Percentiles rank a stretch among this genome's conserved stretches.
Conservation (phyloP, 2,797 vertebrate genomes). For the Urophycis tenuis region DNA sequence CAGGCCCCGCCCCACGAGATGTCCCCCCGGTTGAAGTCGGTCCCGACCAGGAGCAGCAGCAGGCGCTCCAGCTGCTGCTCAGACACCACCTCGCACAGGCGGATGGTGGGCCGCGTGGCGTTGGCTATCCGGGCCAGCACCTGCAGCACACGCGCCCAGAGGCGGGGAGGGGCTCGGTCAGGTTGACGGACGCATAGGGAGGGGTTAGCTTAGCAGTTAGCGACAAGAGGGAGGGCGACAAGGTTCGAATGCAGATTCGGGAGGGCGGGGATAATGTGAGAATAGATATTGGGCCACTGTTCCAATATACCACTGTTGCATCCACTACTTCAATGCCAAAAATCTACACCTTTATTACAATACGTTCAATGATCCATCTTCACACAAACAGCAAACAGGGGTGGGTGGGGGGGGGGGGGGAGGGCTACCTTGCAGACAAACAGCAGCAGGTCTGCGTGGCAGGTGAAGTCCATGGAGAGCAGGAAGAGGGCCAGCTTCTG, state of each 20-base stretch:
- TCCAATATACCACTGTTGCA: no score
- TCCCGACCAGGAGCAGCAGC: slow-evolving; percentile 91
- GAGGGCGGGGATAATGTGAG: neutral
- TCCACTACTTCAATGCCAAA: no score
- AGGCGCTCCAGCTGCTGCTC: slow-evolving; percentile 93
- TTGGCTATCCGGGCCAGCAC: slow-evolving; percentile 96
- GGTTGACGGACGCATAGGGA: neutral
- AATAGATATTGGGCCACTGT: neutral
- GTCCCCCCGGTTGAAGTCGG: slow-evolving; percentile 96
- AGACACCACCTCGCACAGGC: slow-evolving; percentile 94
- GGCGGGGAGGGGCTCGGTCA: neutral
- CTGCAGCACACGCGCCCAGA: slow-evolving; percentile 50
- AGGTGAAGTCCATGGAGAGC: slow-evolving; percentile 98
- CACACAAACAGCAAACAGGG: no score
- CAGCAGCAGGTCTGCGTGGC: slow-evolving; percentile 93
- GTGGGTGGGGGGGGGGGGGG: no score
- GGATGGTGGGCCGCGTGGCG: slow-evolving; percentile 93
- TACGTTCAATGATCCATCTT: neutral
- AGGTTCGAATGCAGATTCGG: neutral
- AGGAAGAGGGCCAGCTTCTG: slow-evolving; percentile 97
- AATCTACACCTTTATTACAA: neutral
- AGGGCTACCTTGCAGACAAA: slow-evolving; percentile 94
- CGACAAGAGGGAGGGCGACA: neutral
- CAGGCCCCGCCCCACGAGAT: slow-evolving; percentile 99
- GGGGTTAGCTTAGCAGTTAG: neutral